phyloP scores from a whole-genome alignment of 1,140 invertebrate species.

The Frieseomelitta varia region DNA sequence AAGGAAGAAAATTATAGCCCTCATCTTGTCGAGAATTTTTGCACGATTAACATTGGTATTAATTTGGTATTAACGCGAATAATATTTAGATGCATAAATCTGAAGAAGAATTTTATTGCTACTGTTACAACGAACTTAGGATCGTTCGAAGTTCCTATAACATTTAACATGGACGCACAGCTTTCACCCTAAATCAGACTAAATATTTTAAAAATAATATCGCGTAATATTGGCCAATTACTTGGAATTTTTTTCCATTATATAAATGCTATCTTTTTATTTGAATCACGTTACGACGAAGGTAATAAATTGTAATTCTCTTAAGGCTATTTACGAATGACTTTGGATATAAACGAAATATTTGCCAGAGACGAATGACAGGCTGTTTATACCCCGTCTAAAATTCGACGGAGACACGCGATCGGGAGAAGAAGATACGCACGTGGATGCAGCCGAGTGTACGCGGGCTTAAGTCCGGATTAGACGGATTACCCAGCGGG shows the following conservation, averaged over 20 bases:
- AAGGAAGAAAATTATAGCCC: neutral
- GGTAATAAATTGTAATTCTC: neutral
- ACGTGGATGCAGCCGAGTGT: conserved; percentile 49
- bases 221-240: too few relatives aligned
- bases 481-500: conserved; percentile 70
- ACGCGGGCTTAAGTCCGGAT: conserved; percentile 60
- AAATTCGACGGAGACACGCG: conserved; percentile 15
- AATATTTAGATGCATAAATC: neutral
- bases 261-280: too few relatives aligned
- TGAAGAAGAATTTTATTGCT: too few relatives aligned
- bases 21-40: neutral
- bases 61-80: neutral
- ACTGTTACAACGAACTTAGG: too few relatives aligned
- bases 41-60: neutral
- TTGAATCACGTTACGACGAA: neutral
- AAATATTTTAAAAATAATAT: too few relatives aligned
- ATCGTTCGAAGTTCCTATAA: too few relatives aligned
- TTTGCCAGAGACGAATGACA: neutral
- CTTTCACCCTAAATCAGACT: too few relatives aligned
- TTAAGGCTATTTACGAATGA: neutral
- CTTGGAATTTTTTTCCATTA: too few relatives aligned
- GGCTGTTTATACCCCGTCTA: conserved; percentile 2
- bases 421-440: conserved; percentile 27
- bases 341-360: neutral
- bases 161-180: too few relatives aligned